Conservation (phyloP, 30 jellyfish, hydroid and myxozoan species). For the Aurelia aurita complex sp. Pacific region DNA sequence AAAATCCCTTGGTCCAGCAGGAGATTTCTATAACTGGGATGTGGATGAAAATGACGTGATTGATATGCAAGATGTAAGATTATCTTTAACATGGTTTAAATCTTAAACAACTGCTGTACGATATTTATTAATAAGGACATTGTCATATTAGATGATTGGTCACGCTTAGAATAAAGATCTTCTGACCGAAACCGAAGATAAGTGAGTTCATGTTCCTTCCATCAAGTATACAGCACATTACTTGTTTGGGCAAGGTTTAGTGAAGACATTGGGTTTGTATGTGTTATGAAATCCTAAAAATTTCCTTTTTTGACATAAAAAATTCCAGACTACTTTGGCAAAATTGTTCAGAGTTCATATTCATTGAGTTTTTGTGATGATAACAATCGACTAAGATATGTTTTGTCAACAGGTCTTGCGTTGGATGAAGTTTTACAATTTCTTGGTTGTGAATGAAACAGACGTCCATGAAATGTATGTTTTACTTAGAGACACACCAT, state of each 20-base stretch:
- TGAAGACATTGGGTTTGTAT: no score
- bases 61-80: slow-evolving; percentile 85
- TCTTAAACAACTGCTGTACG: not conserved
- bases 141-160: not conserved
- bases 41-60: slow-evolving; percentile 72
- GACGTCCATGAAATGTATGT: slow-evolving; percentile 82
- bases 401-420: slow-evolving; percentile 27
- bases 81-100: not conserved
- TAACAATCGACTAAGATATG: no score
- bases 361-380: not conserved
- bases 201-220: no score
- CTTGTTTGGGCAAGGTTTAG: no score
- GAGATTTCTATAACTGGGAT: slow-evolving; percentile 89
- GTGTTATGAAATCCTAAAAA: no score
- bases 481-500: no score
- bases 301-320: no score
- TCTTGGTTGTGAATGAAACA: slow-evolving; percentile 62
- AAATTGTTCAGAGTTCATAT: no score
- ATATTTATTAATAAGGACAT: not conserved
- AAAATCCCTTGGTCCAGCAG: slow-evolving; percentile 91
- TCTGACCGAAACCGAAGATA: no score
- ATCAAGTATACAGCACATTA: no score
- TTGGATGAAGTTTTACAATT: slow-evolving; percentile 57
- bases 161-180: no score
- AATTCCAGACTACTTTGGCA: no score